Evolutionary conservation across 1,140 invertebrate genomes (phyloP).

Genomic region (Oncopodura yosiiana): DNA sequence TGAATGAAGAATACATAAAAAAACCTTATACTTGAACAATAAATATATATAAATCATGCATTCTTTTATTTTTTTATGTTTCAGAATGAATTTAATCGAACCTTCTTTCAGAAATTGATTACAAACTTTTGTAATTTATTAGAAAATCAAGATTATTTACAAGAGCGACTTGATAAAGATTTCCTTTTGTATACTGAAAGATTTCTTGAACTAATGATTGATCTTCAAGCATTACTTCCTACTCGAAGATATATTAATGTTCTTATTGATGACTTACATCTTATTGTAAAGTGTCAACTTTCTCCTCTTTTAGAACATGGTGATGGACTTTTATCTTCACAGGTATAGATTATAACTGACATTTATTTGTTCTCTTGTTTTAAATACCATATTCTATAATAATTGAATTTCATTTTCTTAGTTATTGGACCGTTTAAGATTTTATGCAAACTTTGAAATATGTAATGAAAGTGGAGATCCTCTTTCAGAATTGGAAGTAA

Average conservation of each 20-base stretch:
- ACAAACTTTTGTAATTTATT: constrained; percentile 80
- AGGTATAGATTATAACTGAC: constrained; percentile 52
- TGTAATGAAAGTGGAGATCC: constrained; percentile 92
- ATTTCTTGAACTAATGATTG: constrained; percentile 91
- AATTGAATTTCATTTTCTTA: constrained; percentile 44
- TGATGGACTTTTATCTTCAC: constrained; percentile 84
- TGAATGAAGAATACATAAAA: too few species aligned
- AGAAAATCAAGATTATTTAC: constrained; percentile 42
- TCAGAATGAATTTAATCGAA: constrained; percentile 65
- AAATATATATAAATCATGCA: too few species aligned
- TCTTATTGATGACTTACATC: constrained; percentile 86
- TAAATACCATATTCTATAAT: neutral
- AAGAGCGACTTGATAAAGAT: constrained; percentile 48
- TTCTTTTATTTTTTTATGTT: too few species aligned
- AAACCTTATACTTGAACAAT: too few species aligned
- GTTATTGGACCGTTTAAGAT: constrained; percentile 90
- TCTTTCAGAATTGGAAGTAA: constrained; percentile 86
- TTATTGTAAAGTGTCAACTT: constrained; percentile 80
- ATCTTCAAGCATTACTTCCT: constrained; percentile 86
- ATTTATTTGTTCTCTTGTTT: neutral
- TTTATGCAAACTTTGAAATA: constrained; percentile 96
- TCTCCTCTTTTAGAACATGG: constrained; percentile 60
- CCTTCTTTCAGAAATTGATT: constrained; percentile 79
- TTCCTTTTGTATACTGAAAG: constrained; percentile 82
- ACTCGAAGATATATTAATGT: constrained; percentile 95